A percentile compares a stretch with the other conserved stretches of the same genome.
Conservation (phyloP, 2,113 vertebrate genomes). For the Coturnix japonica region DNA sequence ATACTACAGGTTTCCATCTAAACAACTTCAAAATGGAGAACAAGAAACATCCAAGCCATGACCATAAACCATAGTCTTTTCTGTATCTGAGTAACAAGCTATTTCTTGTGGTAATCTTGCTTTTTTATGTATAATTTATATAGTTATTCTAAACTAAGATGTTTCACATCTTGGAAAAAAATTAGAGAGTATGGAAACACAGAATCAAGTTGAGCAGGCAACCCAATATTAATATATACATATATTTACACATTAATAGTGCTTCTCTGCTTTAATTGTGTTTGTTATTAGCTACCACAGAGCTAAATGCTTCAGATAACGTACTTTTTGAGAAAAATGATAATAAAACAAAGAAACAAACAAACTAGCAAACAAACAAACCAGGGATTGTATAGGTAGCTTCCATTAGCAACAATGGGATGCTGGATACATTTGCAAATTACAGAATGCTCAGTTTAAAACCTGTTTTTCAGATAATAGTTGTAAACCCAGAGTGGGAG, state of each 20-base stretch:
- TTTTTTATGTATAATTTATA: neutral
- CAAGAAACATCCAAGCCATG: neutral
- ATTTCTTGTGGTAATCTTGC: neutral
- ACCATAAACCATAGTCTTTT: neutral
- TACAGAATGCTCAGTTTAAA: constrained; percentile 54
- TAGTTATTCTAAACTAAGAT: constrained; percentile 20
- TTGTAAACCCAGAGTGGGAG: neutral
- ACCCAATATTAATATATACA: neutral
- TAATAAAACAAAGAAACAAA: neutral
- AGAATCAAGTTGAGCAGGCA: neutral
- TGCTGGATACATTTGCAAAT: constrained; percentile 16
- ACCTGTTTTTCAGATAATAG: constrained; percentile 46
- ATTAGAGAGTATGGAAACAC: neutral
- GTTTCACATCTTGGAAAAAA: neutral
- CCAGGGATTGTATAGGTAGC: constrained; percentile 7
- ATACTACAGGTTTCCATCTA: neutral
- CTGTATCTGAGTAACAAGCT: neutral
- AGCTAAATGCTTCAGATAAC: constrained; percentile 58
- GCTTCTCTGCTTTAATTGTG: neutral
- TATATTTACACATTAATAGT: constrained; percentile 11
- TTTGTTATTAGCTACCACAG: constrained; percentile 34
- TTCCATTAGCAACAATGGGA: constrained; percentile 67
- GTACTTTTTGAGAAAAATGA: constrained; percentile 25
- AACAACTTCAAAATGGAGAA: neutral
- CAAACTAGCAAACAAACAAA: neutral